phyloP scores from a whole-genome alignment of 2,888 invertebrate genomes.

The Agrotis clavis region DNA sequence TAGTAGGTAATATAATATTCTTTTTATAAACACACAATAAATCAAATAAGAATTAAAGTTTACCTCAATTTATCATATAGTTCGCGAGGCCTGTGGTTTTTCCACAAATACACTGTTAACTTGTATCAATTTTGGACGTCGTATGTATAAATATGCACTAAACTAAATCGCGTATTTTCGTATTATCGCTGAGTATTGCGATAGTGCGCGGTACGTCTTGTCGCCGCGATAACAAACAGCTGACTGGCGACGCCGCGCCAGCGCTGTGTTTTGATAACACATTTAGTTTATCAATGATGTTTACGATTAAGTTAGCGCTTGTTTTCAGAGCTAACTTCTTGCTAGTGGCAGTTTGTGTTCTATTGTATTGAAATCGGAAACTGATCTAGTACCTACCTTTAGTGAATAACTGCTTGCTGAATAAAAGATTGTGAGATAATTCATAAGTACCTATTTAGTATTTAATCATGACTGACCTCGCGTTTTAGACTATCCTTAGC shows the following conservation, averaged over 20 bases:
- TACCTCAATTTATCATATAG: conserved; percentile 37
- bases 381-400: too few relatives aligned
- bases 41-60: conserved; percentile 35
- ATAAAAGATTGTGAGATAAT: neutral
- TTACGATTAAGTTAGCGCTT: neutral
- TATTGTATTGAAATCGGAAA: neutral
- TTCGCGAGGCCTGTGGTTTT: neutral
- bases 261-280: conserved; percentile 22
- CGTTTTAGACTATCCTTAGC: neutral
- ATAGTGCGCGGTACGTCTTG: conserved; percentile 52
- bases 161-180: neutral
- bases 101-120: neutral
- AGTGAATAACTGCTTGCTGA: neutral
- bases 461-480: neutral
- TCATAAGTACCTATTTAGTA: neutral
- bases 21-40: conserved; percentile 28
- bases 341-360: neutral
- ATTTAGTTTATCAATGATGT: neutral
- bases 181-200: conserved; percentile 10
- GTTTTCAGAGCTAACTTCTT: too few relatives aligned
- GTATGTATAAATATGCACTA: neutral
- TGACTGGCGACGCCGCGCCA: conserved; percentile 56
- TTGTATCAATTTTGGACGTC: neutral
- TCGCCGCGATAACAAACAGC: conserved; percentile 66
- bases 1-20: conserved; percentile 11